These are phyloP conservation scores for Lepidonotus clava DNA, from an alignment of 2,888 invertebrate genomes.

Conservation along the genomic window DNA sequence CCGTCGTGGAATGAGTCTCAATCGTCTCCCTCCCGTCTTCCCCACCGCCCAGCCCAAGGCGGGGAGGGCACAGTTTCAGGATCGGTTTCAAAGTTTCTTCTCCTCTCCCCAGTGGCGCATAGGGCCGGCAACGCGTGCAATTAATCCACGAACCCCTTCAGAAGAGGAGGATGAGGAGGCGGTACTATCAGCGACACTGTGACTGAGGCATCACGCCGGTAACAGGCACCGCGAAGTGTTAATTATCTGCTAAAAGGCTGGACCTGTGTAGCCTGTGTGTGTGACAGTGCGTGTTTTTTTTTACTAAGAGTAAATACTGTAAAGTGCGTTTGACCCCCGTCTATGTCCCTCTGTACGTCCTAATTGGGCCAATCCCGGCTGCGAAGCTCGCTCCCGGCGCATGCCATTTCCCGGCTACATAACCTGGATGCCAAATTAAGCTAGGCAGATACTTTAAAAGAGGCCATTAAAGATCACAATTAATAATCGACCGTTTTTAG, in stretches of 20 bases:
- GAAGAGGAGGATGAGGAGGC: no score
- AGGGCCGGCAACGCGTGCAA: background rate
- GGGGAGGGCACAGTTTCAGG: background rate
- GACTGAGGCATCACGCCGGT: no score
- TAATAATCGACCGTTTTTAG: slow-evolving; percentile 27
- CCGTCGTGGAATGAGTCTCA: no score
- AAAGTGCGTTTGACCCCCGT: background rate
- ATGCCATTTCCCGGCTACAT: background rate
- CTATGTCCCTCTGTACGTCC: background rate
- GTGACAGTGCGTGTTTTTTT: background rate
- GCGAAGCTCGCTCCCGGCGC: no score
- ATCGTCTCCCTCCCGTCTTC: no score
- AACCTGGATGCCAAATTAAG: slow-evolving; percentile 39
- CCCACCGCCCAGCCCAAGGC: no score
- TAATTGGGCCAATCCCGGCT: slow-evolving; percentile 39
- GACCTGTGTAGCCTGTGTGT: background rate
- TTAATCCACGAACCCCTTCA: background rate
- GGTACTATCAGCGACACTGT: no score
- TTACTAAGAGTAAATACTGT: background rate
- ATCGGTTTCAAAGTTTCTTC: background rate
- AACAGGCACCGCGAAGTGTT: no score
- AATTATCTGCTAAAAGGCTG: no score
- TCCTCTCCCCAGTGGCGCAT: background rate
- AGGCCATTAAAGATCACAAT: slow-evolving; percentile 7
- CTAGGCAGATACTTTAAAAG: background rate